Percentiles rank a stretch among this genome's conserved stretches.
Evolutionary conservation across 2,113 vertebrate genomes (phyloP).

Genomic region (Amia ocellicauda): DNA sequence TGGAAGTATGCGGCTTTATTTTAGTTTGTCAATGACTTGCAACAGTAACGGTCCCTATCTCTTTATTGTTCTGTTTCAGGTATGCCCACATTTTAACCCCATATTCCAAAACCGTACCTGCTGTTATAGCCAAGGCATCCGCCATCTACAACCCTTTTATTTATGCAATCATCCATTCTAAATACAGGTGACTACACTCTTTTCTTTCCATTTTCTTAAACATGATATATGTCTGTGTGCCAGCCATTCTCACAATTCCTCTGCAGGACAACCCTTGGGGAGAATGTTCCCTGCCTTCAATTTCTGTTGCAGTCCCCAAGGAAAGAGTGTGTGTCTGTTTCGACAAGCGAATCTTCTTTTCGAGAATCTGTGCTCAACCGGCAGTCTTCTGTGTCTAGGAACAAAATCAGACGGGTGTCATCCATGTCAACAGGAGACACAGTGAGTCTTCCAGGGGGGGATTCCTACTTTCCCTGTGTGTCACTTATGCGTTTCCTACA

Average conservation of each 20-base stretch:
- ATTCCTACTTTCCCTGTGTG: too few relatives aligned
- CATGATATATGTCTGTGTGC: neutral
- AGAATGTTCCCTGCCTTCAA: constrained; percentile 75
- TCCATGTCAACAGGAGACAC: constrained; percentile 45
- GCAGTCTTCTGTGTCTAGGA: constrained; percentile 51
- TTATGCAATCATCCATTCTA: constrained; percentile 87
- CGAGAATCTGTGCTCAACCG: constrained; percentile 56
- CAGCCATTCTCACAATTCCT: neutral
- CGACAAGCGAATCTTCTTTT: constrained; percentile 71
- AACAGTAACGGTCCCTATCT: too few relatives aligned
- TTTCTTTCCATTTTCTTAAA: neutral
- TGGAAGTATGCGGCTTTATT: too few relatives aligned
- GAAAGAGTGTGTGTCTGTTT: constrained; percentile 58
- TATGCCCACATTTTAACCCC: constrained; percentile 77
- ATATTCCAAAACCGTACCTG: constrained; percentile 83
- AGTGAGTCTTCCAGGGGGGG: constrained; percentile 41
- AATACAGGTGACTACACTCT: constrained; percentile 75
- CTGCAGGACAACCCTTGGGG: constrained; percentile 77
- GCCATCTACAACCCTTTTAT: constrained; percentile 92
- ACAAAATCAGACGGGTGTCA: constrained; percentile 38
- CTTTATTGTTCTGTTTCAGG: constrained; percentile 49
- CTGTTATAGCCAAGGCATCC: constrained; percentile 90
- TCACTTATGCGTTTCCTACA: too few relatives aligned
- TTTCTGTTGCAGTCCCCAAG: constrained; percentile 64
- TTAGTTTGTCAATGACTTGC: too few relatives aligned